phyloP scores from a whole-genome alignment of 2,113 vertebrate genomes.

The Gila orcuttii region DNA sequence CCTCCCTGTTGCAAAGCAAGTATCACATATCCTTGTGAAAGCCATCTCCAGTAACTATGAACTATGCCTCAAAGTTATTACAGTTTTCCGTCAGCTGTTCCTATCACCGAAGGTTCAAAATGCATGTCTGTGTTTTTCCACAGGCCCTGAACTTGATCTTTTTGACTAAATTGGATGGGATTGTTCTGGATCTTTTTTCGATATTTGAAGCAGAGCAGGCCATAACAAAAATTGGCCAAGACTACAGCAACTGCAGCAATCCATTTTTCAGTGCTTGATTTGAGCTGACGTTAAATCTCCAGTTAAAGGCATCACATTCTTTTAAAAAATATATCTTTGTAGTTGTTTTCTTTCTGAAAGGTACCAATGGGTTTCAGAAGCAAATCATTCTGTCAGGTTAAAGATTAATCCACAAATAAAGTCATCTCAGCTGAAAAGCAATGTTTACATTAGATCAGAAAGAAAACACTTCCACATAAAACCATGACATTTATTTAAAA shows the following conservation, averaged over 20 bases:
- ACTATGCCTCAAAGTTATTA: constrained; percentile 12
- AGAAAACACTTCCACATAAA: not conserved
- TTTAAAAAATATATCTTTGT: not conserved
- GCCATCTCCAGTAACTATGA: constrained; percentile 37
- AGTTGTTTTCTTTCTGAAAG: not conserved
- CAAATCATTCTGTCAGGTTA: not conserved
- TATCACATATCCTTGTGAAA: constrained; percentile 43
- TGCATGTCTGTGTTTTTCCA: constrained; percentile 1
- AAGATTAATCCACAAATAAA: constrained; percentile 3
- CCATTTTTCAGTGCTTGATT: constrained; percentile 14
- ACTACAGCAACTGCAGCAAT: constrained; percentile 23
- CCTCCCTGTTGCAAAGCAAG: constrained; percentile 26
- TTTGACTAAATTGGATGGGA: constrained; percentile 22
- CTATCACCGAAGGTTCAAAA: constrained; percentile 19
- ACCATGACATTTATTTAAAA: not conserved
- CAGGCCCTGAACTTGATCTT: constrained; percentile 29
- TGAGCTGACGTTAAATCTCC: constrained; percentile 9
- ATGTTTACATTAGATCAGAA: not conserved
- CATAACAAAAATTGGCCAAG: not conserved
- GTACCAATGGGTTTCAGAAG: not conserved
- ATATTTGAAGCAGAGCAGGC: constrained; percentile 7
- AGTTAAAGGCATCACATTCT: constrained; percentile 9
- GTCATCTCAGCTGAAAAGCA: not conserved
- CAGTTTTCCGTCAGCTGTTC: not conserved
- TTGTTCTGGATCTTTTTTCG: constrained; percentile 10